These are phyloP conservation scores for Amphiprion clarkii DNA, from an alignment of 2,797 vertebrate genomes.

Conservation along the genomic window DNA sequence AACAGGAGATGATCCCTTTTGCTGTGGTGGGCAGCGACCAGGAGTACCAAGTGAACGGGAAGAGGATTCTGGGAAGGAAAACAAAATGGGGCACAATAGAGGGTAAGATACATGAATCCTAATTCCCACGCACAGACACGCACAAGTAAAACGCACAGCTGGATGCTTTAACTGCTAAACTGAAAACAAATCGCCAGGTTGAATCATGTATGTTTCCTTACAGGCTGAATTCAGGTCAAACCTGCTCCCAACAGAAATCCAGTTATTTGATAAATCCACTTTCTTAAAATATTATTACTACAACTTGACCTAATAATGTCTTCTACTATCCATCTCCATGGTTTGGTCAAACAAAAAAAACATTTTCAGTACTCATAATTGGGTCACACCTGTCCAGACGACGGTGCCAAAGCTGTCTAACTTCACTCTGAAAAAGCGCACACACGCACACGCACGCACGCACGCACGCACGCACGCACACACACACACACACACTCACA, in stretches of 20 bases:
- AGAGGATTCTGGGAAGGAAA: constrained; percentile 95
- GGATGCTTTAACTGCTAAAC: constrained; percentile 14
- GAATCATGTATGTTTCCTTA: constrained; percentile 3
- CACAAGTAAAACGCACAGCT: constrained; percentile 6
- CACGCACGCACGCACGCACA: constrained; percentile 20
- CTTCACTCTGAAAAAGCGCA: constrained; percentile 28
- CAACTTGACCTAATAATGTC: neutral
- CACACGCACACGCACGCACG: too few relatives aligned
- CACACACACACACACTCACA: constrained; percentile 25
- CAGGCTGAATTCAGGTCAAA: neutral
- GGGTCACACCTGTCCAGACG: constrained; percentile 23
- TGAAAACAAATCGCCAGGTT: constrained; percentile 14
- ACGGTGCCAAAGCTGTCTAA: constrained; percentile 1
- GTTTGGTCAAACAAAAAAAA: neutral
- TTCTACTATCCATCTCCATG: constrained; percentile 10
- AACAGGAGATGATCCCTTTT: constrained; percentile 98
- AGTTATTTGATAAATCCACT: constrained; percentile 10
- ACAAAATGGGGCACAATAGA: constrained; percentile 99
- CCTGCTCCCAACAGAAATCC: neutral
- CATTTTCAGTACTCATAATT: constrained; percentile 16
- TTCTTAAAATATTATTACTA: neutral
- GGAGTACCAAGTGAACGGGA: constrained; percentile 98
- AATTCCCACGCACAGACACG: neutral
- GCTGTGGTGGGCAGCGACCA: constrained; percentile 98
- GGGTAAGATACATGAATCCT: constrained; percentile 82